Evolutionary conservation across 2,797 vertebrate genomes (phyloP).

Genomic region (Bradypodion pumilum): DNA sequence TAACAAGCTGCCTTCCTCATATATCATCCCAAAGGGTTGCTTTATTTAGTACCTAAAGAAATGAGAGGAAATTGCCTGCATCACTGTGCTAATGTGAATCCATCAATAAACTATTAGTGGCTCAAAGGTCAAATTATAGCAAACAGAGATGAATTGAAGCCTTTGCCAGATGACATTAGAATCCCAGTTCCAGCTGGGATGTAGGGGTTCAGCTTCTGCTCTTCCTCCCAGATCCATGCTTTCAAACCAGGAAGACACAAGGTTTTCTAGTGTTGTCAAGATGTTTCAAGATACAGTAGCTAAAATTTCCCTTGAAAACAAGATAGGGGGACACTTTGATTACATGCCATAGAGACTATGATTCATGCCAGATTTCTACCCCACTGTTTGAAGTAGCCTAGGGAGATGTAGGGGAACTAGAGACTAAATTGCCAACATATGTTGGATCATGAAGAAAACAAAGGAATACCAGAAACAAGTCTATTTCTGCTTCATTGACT

Average conservation of each 20-base stretch:
- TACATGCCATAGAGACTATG: too few relatives aligned
- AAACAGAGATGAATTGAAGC: slow-evolving; percentile 4
- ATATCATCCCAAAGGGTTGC: neutral
- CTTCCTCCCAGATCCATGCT: too few relatives aligned
- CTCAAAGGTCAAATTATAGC: slow-evolving; percentile 10
- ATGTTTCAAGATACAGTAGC: too few relatives aligned
- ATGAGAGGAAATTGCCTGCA: slow-evolving; percentile 19
- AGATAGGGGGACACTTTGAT: too few relatives aligned
- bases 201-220: too few relatives aligned
- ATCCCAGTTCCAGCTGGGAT: neutral
- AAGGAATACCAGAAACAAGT: too few relatives aligned
- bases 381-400: neutral
- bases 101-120: slow-evolving; percentile 22
- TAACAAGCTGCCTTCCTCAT: neutral
- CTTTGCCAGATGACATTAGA: neutral
- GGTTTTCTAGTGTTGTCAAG: neutral
- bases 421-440: too few relatives aligned
- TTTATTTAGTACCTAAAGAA: slow-evolving; percentile 20
- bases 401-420: too few relatives aligned
- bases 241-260: neutral
- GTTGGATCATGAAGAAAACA: too few relatives aligned
- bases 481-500: too few relatives aligned
- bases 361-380: neutral
- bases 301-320: neutral
- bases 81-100: slow-evolving; percentile 10